Base-by-base conservation (phyloP, 2,797 vertebrate genomes). In the Geotrypetes seraphini region DNA sequence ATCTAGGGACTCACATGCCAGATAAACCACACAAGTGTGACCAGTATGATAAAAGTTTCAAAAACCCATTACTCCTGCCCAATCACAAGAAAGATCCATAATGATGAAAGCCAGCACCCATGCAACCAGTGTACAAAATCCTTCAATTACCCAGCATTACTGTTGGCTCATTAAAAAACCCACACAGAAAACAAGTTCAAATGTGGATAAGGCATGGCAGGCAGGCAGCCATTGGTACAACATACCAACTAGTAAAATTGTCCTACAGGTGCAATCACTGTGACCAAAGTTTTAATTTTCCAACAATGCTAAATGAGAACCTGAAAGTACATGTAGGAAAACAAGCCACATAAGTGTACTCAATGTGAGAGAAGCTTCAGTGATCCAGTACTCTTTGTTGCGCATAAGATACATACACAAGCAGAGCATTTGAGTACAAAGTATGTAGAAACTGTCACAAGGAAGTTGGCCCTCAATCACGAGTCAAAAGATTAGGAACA, bases 311-410 rank as follows among this genome's bases (percentile, higher is more conserved):
- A 7, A 25, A 13, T 2, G 43, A 29, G 10, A 43, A 45, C 29
- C 33, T 11, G 35, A 38, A 14, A 30, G 33, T 14, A 1, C 43
- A 45, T 25, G 32, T 19, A 19, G 30, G 25, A 11, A n/a, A 16
- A 16, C 13, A 45, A 45, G 12, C 43, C 35, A 5, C 38, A 12
- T 25, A 43, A 45, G 11, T 45, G 43, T 8, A 25, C 38, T 11
- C 35, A 45, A 30, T 45, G 43, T 10, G 42, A 37, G 7, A 45
- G 45, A 13, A 37, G 34, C 25, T 45, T 45, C 28, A 45, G 45
- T 10, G 20, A 33, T 29, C 27, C 45, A 29, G 9, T 29, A 4
- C 24, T 45, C 16, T 20, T 38, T 6, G 16, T 12, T 12, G 38
- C 29, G 7, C 42, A 45, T 16, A 34, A 45, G 1, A 29, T 45